Percentiles rank a stretch among this genome's conserved stretches.
Conservation (phyloP, 2,113 vertebrate genomes). For the Eurystomus gularis region DNA sequence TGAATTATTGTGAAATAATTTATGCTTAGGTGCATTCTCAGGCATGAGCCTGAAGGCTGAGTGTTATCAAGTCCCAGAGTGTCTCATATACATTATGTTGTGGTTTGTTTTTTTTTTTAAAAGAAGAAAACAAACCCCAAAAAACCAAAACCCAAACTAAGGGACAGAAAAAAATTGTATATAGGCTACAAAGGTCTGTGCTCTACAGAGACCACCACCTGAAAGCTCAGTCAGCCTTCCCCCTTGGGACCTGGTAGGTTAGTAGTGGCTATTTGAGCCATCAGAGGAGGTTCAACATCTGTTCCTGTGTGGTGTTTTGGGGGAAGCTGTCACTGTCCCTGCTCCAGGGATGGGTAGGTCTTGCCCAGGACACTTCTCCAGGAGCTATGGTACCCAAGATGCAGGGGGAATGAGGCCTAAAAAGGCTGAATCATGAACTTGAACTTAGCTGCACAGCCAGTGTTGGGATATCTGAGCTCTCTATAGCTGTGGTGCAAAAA, state of each 20-base stretch:
- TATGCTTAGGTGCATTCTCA: slow-evolving; percentile 36
- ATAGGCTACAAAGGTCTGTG: neutral
- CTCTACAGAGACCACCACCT: neutral
- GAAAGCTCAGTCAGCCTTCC: neutral
- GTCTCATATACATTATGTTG: neutral
- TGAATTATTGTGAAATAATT: slow-evolving; percentile 58
- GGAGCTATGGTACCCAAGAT: neutral
- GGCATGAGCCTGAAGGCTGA: neutral
- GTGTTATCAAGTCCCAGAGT: neutral
- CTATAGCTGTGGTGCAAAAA: neutral
- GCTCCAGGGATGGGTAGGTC: no score
- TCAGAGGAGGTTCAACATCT: neutral
- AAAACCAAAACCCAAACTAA: neutral
- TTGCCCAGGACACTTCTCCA: neutral
- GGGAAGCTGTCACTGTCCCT: neutral
- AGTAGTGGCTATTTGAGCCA: neutral
- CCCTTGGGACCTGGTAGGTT: neutral
- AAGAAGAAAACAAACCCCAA: neutral
- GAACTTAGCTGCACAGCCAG: neutral
- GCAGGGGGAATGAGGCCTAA: neutral
- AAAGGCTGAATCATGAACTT: neutral
- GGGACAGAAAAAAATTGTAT: neutral
- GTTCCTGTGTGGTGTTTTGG: neutral
- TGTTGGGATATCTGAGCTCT: neutral
- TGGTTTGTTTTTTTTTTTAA: neutral